Evolutionary conservation across 2,113 vertebrate genomes (phyloP).

Genomic region (Entelurus aequoreus): DNA sequence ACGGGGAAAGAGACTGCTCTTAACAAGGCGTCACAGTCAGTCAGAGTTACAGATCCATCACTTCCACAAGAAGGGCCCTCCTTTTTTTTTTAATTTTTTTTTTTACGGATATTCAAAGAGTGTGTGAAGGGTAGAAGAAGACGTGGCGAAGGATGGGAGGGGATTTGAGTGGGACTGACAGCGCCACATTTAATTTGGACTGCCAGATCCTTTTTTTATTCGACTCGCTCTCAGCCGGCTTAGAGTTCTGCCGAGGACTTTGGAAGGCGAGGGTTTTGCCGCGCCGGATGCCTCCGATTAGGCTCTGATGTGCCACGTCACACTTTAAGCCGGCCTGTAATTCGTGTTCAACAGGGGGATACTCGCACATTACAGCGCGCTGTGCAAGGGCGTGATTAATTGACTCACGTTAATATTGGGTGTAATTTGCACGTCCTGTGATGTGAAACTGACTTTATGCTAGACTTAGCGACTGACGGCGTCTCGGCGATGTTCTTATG

Average conservation of each 20-base stretch:
- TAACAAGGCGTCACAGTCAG: slow-evolving; percentile 76
- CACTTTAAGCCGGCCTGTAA: slow-evolving; percentile 70
- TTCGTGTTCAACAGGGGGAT: slow-evolving; percentile 75
- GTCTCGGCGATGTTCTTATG: slow-evolving; percentile 54
- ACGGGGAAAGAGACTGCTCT: slow-evolving; percentile 70
- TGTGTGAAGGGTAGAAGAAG: slow-evolving; percentile 63
- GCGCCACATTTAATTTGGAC: slow-evolving; percentile 72
- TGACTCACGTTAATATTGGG: slow-evolving; percentile 69
- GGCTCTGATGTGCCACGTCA: slow-evolving; percentile 64
- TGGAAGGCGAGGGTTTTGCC: slow-evolving; percentile 58
- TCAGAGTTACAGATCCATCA: slow-evolving; percentile 76
- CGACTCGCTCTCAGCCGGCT: slow-evolving; percentile 68
- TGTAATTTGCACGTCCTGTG: slow-evolving; percentile 70
- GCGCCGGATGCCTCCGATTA: slow-evolving; percentile 66
- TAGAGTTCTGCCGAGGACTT: slow-evolving; percentile 63
- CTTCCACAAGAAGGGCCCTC: slow-evolving; percentile 48
- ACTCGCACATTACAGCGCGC: slow-evolving; percentile 71
- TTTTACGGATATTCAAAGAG: slow-evolving; percentile 65
- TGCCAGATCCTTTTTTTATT: slow-evolving; percentile 74
- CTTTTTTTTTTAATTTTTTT: slow-evolving; percentile 45
- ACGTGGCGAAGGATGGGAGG: slow-evolving; percentile 49
- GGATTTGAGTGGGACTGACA: slow-evolving; percentile 66
- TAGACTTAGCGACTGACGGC: slow-evolving; percentile 63
- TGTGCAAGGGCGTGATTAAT: slow-evolving; percentile 69
- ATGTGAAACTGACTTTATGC: slow-evolving; percentile 71